A percentile compares a stretch with the other conserved stretches of the same genome.
phyloP scores from a whole-genome alignment of 2,888 invertebrate genomes.

The Dasysyrphus albostriatus region DNA sequence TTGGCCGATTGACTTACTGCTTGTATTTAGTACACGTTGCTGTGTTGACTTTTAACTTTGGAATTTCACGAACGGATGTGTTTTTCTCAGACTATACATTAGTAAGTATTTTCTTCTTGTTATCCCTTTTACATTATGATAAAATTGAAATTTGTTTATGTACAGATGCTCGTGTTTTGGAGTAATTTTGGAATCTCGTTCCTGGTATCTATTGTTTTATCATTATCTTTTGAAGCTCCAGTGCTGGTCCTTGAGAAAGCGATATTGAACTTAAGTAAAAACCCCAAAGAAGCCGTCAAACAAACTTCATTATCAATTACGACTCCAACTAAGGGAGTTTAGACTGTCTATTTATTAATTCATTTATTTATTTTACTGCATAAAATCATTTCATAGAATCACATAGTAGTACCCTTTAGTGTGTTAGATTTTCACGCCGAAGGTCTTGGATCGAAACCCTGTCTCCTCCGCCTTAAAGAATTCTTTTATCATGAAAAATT shows the following conservation, averaged over 20 bases:
- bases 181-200: slow-evolving; percentile 64
- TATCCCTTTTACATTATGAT: neutral
- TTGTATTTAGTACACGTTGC: slow-evolving; percentile 71
- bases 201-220: slow-evolving; percentile 52
- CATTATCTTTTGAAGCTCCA: slow-evolving; percentile 75
- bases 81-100: slow-evolving; percentile 55
- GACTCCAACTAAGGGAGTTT: neutral
- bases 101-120: slow-evolving; percentile 41
- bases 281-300: neutral
- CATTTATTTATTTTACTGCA: neutral
- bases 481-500: no score
- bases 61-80: slow-evolving; percentile 35
- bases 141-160: neutral
- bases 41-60: slow-evolving; percentile 51
- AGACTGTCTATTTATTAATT: neutral
- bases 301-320: neutral
- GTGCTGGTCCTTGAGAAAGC: slow-evolving; percentile 62
- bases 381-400: no score
- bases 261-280: neutral
- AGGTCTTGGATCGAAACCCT: no score
- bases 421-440: no score
- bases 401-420: no score
- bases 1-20: slow-evolving; percentile 68
- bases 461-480: no score
- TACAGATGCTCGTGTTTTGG: slow-evolving; percentile 55